Base-by-base conservation (phyloP, 2,113 vertebrate genomes). In the Sander lucioperca region DNA sequence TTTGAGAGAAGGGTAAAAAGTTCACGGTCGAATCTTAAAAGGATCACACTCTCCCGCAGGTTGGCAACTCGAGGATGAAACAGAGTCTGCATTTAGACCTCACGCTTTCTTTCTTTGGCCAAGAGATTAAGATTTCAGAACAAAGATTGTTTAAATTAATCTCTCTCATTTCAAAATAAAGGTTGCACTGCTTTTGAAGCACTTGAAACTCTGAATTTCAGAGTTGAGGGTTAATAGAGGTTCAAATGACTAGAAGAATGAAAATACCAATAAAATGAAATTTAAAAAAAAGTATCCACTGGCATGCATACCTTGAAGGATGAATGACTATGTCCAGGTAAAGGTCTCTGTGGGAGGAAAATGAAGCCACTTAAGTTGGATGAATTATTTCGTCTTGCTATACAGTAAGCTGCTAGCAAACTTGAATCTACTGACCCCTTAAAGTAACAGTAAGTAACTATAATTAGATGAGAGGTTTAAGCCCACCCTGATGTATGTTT, bases 251-350 rank as follows among this genome's bases (percentile, higher is more conserved):
- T n/a, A 45, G 6, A 43, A 39, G 21, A 19, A 75, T 39, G 11
- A 84, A 14, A 43, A 27, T 19, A 50, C 25, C 5, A 69, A 43
- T 6, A 68, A 18, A 63, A 72, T 25, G 1, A 54, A 11, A 47
- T 62, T 25, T 25, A 25, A 8, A 68, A 56, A 56, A 27, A 54
- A 36, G 18, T 47, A 36, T 51, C 13, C 13, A 58, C 8, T 43
- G 39, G 10, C 48, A 57, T 21, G 48, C 83, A 13, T 95, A 96
- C 95, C 94, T 96, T 96, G 88, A 95, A 96, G 53, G 95, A 92
- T 74, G 95, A 89, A 81, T 95, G 95, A 93, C 94, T 94, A 79
- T 95, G 94, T 78, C 95, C 95, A 86, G 94, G 86, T 90, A 86
- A 79, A 82, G 94, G 89, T 94, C 91, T 96, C 95, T 96, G 94